Conservation (phyloP, 2,888 invertebrate species). For the Mimachlamys varia region DNA sequence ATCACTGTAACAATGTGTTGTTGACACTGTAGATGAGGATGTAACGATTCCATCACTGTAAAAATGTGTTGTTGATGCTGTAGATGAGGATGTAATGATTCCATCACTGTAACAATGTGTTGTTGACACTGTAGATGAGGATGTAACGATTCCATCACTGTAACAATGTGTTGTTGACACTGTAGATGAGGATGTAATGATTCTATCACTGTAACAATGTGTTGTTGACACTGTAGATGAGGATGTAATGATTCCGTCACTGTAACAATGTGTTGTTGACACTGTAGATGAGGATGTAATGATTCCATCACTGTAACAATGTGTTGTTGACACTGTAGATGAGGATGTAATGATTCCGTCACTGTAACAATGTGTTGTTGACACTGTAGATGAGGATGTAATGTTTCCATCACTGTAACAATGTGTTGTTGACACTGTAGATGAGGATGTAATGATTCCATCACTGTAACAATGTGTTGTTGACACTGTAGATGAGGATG, state of each 20-base stretch:
- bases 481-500: slow-evolving; percentile 60
- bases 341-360: slow-evolving; percentile 61
- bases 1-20: too few relatives aligned
- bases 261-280: too few relatives aligned
- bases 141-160: slow-evolving; percentile 47
- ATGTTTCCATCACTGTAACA: too few relatives aligned
- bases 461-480: too few relatives aligned
- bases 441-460: slow-evolving; percentile 64
- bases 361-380: too few relatives aligned
- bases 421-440: slow-evolving; percentile 44
- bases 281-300: slow-evolving; percentile 63
- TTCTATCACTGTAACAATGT: too few relatives aligned
- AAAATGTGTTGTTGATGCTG: not conserved
- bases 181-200: slow-evolving; percentile 65
- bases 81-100: slow-evolving; percentile 66
- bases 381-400: slow-evolving; percentile 61
- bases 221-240: slow-evolving; percentile 54
- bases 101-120: too few relatives aligned
- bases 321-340: slow-evolving; percentile 49
- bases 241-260: slow-evolving; percentile 53
- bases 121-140: slow-evolving; percentile 57
- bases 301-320: too few relatives aligned
- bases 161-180: not conserved
- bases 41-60: slow-evolving; percentile 37
- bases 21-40: slow-evolving; percentile 58